Conservation (phyloP, 1,140 invertebrate species). For the fruit fly (Drosophila melanogaster) region Release_6_plus_ISO1_MT NC_004354.4:14590501-14591000, state of each 20-base stretch:
- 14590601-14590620: not conserved
- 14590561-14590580: constrained; percentile 18
- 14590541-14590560: constrained; percentile 17
- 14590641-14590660: not conserved
- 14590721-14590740: too few species aligned
- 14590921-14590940: constrained; percentile 98
- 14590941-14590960: constrained; percentile 95
- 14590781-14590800: too few species aligned
- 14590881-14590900: too few species aligned
- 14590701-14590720: too few species aligned
- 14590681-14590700: too few species aligned
- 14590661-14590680: too few species aligned
- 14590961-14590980: constrained; percentile 89
- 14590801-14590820: too few species aligned
- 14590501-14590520: constrained; percentile 23
- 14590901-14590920: constrained; percentile 86
- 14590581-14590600: constrained; percentile 1
- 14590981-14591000: constrained; percentile 85
- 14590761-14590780: too few species aligned
- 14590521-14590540: constrained; percentile 23
- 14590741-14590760: too few species aligned
- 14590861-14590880: too few species aligned
- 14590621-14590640: not conserved
- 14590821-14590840: too few species aligned
- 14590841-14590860: too few species aligned